Base-by-base conservation (phyloP, 2,797 vertebrate species). In the Phalanger gymnotis region DNA sequence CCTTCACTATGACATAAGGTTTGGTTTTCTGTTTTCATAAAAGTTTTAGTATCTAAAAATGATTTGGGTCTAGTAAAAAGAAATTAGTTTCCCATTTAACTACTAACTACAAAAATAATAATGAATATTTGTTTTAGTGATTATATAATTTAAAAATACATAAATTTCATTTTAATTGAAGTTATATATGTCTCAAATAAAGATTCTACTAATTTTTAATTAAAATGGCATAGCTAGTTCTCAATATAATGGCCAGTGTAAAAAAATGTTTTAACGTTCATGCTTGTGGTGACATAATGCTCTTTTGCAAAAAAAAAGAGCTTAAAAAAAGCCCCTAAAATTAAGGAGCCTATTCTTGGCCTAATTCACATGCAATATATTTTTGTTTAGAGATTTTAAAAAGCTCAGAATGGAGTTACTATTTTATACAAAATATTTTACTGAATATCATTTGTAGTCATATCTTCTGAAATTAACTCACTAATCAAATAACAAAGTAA, bases 41-140 rank as follows among this genome's bases (percentile, higher is more conserved):
- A 53, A 94, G 91, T 54, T 57, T n/a, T 91, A 93, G 47, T 66
- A 56, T 56, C 92, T 93, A 16, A 91, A 73, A 66, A 91, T 95
- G 91, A 89, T 91, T 4, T 94, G 28, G 22, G 11, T 11, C 31
- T 66, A 66, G 0, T 54, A 94, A 93, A 91, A 52, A 94, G 54
- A 81, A 92, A 2, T 57, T 94, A 61, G 0, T 92, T 0, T 54
- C 31, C 28, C 54, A 91, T 11, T 16, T 92, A 96, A 9, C 13
- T 54, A 92, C 5, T 90, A 53, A 34, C 4, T 94, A 66, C 92
- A 73, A 92, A 94, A n/a, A 7, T 94, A 94, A 89, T 90, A 12
- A 92, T 54, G 14, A 92, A 95, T 91, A 73, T 92, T 87, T 12
- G 58, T 3, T 92, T 94, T 40, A 7, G 92, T 94, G 87, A 93